These are phyloP conservation scores for Cyprinodon brontotheroides DNA, from an alignment of 2,113 vertebrate species.

Conservation along the genomic window DNA sequence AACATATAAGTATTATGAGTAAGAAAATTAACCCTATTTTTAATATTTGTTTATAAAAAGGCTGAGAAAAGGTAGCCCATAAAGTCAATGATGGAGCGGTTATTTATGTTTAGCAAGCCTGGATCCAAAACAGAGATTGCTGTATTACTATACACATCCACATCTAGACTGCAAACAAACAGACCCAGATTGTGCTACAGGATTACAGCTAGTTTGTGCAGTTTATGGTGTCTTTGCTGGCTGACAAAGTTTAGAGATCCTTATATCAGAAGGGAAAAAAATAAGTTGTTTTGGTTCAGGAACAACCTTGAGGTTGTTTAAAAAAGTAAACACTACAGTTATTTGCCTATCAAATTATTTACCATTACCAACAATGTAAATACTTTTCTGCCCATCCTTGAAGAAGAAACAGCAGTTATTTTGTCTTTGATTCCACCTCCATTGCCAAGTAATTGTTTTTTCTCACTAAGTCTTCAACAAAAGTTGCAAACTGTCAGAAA, in stretches of 20 bases:
- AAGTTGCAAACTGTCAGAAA: not conserved
- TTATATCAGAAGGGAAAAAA: not conserved
- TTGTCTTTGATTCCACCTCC: not conserved
- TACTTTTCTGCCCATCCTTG: not conserved
- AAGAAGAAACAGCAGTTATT: not conserved
- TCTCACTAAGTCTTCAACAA: not conserved
- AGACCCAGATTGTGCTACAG: not conserved
- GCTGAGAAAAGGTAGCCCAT: no score
- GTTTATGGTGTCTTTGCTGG: no score
- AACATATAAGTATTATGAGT: no score
- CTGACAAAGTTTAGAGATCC: not conserved
- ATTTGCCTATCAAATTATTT: slow-evolving; percentile 6
- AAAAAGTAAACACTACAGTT: slow-evolving; percentile 1
- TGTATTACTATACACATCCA: not conserved
- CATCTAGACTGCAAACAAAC: not conserved
- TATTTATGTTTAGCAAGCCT: no score
- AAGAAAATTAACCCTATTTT: no score
- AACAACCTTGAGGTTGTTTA: not conserved
- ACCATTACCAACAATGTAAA: not conserved
- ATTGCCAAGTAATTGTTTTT: not conserved
- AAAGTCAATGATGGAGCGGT: no score
- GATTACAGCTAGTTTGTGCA: no score
- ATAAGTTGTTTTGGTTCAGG: not conserved
- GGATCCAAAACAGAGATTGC: no score
- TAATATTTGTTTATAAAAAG: no score